Base-by-base conservation (phyloP, 2,888 invertebrate species). In the Marasmarcha lunaedactyla region DNA sequence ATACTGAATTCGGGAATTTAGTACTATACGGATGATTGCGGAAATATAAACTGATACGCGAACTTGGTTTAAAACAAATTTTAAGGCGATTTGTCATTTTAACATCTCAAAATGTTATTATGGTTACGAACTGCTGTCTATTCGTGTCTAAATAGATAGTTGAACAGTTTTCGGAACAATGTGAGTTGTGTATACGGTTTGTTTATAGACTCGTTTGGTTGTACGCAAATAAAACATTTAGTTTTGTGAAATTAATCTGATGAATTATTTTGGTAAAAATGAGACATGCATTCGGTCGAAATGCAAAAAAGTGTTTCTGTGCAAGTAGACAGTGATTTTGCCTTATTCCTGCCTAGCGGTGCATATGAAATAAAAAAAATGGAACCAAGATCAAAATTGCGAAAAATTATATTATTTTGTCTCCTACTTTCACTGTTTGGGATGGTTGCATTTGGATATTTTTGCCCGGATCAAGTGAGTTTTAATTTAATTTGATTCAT, bases 371-470 rank as follows among this genome's bases (percentile, higher is more conserved):
- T 90, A 61, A 90, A 90, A 77, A 90, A 90, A 87, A 93, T 93
- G 93, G 93, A 93, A 87, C 89, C 92, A 63, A 88, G 90, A 78
- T 89, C 91, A 59, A 90, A 88, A 77, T 85, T 93, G 65, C 89
- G 91, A 67, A 89, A 90, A 84, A 89, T 93, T 68, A 90, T 91
- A 63, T 85, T 92, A 61, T 87, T 94, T 74, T 94, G 94, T 81
- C 86, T 94, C 62, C 86, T 90, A 57, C 86, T 94, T 61, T 92
- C 93, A 52, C 86, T 94, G 49, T 91, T 92, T 67, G 93, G 94
- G 51, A 93, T 94, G 73, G 88, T 95, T 54, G 94, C 93, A 59
- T 91, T 94, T 69, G 94, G 94, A 59, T 94, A 94, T 73, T 94
- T 94, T 65, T 94, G 94, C 68, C 93, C 93, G 49, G 94, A 94